phyloP scores from a whole-genome alignment of 2,797 vertebrate species.

The Typhlichthys eigenmanni region DNA sequence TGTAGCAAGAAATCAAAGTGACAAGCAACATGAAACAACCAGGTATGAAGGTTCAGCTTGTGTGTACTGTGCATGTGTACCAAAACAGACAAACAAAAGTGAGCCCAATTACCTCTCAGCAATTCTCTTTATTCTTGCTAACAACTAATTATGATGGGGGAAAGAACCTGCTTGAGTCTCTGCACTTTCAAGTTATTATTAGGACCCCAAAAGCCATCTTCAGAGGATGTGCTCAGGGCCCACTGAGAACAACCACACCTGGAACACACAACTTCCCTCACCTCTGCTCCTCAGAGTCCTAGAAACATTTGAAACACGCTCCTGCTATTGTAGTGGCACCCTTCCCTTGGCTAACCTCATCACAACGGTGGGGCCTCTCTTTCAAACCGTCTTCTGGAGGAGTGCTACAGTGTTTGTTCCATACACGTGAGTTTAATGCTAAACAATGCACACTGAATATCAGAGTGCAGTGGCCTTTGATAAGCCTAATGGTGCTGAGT shows the following conservation, averaged over 20 bases:
- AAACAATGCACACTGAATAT: slow-evolving; percentile 24
- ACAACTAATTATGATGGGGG: slow-evolving; percentile 78
- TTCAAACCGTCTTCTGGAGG: slow-evolving; percentile 35
- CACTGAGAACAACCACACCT: slow-evolving; percentile 74
- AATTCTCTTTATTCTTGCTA: slow-evolving; percentile 82
- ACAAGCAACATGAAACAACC: slow-evolving; percentile 75
- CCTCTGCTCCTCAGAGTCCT: slow-evolving; percentile 63
- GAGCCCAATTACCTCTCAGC: slow-evolving; percentile 80
- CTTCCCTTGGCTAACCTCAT: slow-evolving; percentile 65
- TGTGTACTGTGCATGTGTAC: slow-evolving; percentile 25
- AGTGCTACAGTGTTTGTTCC: slow-evolving; percentile 16
- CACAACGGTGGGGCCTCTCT: slow-evolving; percentile 47
- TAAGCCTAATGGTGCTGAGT: slow-evolving; percentile 37
- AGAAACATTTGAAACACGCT: slow-evolving; percentile 59
- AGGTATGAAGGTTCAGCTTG: slow-evolving; percentile 57
- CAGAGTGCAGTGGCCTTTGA: slow-evolving; percentile 25
- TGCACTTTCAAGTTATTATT: slow-evolving; percentile 87
- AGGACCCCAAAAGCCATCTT: slow-evolving; percentile 77
- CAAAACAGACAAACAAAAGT: slow-evolving; percentile 68
- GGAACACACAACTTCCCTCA: slow-evolving; percentile 78
- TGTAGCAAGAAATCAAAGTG: slow-evolving; percentile 74
- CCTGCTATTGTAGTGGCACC: slow-evolving; percentile 64
- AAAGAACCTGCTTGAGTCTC: slow-evolving; percentile 66
- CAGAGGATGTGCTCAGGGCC: slow-evolving; percentile 65
- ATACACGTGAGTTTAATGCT: slow-evolving; percentile 21